Conservation (phyloP, 2,797 vertebrate species). For the Gymnothorax javanicus region DNA sequence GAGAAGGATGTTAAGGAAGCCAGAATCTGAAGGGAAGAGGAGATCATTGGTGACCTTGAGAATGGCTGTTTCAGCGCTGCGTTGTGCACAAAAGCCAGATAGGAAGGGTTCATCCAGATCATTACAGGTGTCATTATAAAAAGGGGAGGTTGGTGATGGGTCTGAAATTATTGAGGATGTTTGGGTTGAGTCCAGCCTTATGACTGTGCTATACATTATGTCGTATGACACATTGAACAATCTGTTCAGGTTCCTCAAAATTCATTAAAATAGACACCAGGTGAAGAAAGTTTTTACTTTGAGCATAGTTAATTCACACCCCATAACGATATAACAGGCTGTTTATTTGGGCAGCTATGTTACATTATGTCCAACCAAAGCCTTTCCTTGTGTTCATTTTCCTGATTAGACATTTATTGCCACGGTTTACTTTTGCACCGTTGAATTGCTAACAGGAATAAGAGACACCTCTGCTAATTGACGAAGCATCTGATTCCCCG, state of each 20-base stretch:
- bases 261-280: background rate
- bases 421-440: background rate
- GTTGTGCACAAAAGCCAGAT: too few species aligned
- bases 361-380: background rate
- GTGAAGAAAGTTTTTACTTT: background rate
- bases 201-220: too few species aligned
- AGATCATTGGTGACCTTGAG: too few species aligned
- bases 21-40: too few species aligned
- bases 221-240: background rate
- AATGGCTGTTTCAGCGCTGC: too few species aligned
- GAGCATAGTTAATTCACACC: background rate
- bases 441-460: conserved; percentile 24
- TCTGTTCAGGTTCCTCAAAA: background rate
- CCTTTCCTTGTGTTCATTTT: background rate
- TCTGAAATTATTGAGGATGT: too few species aligned
- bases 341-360: background rate
- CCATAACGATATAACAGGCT: background rate
- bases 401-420: background rate
- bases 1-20: too few species aligned
- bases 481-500: conserved; percentile 7
- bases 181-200: too few species aligned
- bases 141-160: too few species aligned
- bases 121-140: too few species aligned
- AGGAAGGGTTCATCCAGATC: too few species aligned
- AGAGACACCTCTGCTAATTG: conserved; percentile 10